Base-by-base conservation (phyloP, 2,113 vertebrate species). In the Coptodon bakossiorum region DNA sequence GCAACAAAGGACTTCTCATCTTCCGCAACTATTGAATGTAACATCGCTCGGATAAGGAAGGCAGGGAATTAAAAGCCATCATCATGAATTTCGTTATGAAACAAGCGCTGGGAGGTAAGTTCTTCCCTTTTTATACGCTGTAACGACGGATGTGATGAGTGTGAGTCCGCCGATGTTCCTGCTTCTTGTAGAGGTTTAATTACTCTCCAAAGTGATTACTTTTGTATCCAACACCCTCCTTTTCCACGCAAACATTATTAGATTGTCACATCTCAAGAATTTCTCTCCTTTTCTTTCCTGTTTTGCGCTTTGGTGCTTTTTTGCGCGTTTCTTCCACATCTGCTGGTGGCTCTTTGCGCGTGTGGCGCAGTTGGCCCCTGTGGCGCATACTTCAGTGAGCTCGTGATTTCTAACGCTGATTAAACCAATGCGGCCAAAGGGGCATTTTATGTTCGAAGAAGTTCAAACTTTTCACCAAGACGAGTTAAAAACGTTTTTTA, bases 41-140 rank as follows among this genome's bases (percentile, higher is more conserved):
- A 97, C 88, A 97, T 96, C 59, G 95, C 91, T 96, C 89, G 88
- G 81, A 89, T 36, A 86, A 94, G 89, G 93, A 95, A 94, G 94
- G 93, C 92, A 93, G 96, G 96, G 96, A 96, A 95, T 94, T 93
- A 95, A 93, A 97, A 97, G 97, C 95, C 96, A 96, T 97, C 95
- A 90, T 54, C 94, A 98, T 98, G 98, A 98, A 98, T 97, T 98
- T 98, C 95, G 97, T 98, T 90, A 98, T 98, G 98, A 98, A 98
- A 89, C 98, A 98, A 96, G 98, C 98, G 68, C 90, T 98, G 87
- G 98, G 98, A 97, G 98, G 98, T 98, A 96, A 97, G 97, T 96
- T 61, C 13, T 5, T 53, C 24, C 38, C 53, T 57, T 78, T 87
- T 34, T 76, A 78, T 27, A 14, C 14, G 24, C 40, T 48, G 40